Percentiles rank a stretch among this genome's conserved stretches.
Evolutionary conservation across 2,797 vertebrate genomes (phyloP).

Genomic region (Hoplostethus atlanticus): DNA sequence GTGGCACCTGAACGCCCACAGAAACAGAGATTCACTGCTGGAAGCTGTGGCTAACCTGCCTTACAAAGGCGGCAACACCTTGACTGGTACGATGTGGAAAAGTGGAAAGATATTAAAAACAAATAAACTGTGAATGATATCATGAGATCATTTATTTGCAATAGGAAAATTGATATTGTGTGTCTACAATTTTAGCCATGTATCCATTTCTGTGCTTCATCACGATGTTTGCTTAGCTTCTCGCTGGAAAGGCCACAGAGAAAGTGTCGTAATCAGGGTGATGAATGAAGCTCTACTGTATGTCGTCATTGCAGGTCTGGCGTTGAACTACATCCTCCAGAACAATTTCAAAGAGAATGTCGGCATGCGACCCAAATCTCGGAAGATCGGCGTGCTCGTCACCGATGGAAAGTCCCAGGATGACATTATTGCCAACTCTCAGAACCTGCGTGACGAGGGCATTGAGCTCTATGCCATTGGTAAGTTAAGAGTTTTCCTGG

Average conservation of each 20-base stretch:
- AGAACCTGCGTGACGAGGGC: slow-evolving; percentile 88
- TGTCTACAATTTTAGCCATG: background rate
- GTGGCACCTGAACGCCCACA: slow-evolving; percentile 93
- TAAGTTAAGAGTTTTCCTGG: slow-evolving; percentile 68
- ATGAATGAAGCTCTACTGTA: background rate
- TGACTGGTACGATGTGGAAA: slow-evolving; percentile 88
- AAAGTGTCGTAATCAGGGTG: background rate
- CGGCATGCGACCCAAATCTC: slow-evolving; percentile 91
- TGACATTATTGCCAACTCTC: slow-evolving; percentile 90
- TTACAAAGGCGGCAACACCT: slow-evolving; percentile 98
- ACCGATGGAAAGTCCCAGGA: slow-evolving; percentile 99
- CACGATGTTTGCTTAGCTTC: background rate
- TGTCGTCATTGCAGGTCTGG: slow-evolving; percentile 85
- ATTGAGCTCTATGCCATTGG: slow-evolving; percentile 98
- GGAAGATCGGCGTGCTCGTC: slow-evolving; percentile 95
- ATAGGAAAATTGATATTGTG: background rate
- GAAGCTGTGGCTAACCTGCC: slow-evolving; percentile 94
- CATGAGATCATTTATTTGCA: background rate
- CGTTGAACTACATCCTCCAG: slow-evolving; percentile 94
- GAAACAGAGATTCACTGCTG: slow-evolving; percentile 88
- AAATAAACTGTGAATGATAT: background rate
- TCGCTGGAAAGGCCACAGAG: background rate
- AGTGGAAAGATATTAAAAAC: background rate
- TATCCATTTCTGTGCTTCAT: background rate
- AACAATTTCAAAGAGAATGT: slow-evolving; percentile 93